Evolutionary conservation across 2,113 vertebrate genomes (phyloP), one percentile per base, ranked within the genome.

Genomic region (Furnarius figulus): DNA sequence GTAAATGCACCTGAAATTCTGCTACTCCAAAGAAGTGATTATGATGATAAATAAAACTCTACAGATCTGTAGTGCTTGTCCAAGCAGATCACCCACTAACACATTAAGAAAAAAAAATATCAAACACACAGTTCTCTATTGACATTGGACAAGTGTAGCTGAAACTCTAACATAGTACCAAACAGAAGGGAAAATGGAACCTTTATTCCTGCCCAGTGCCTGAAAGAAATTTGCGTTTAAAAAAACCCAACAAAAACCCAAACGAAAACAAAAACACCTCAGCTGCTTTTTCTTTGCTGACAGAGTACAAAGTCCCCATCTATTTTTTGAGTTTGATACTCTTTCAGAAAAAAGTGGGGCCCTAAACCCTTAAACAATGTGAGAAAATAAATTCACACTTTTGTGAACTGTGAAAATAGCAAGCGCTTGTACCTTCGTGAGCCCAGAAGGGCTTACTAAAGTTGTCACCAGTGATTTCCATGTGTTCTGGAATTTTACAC

Each of bases 21-120:
- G 42, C 56, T 93, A 87, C 77, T 68, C 68, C 76, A 92, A 67
- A 88, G 53, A 63, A 78, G 84, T 78, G 65, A 87, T 93, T 93
- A 84, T 78, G 52, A 22, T 52, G 73, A 47, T 68, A 84, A 79
- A 81, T 78, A 93, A 91, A 93, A 92, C 33, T 83, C 71, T 56
- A 71, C 55, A 81, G 76, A 86, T 90, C 84, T 81, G 47, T 56
- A 74, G 44, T 37, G 33, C 44, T 37, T 95, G 83, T 72, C 65
- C 87, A 86, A 92, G 86, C 86, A 92, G 91, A 89, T 95, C 89
- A 92, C 91, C 79, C 86, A 85, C 89, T 81, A 62, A 90, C 47
- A 89, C 50, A 42, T 76, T 85, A 59, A 94, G 71, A 14, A 95
- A 91, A 88, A 88, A 80, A 76, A 70, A 73, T 28, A 59, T 20